A percentile compares a stretch with the other conserved stretches of the same genome.
Evolutionary conservation across 2,113 vertebrate species (phyloP).

Genomic region (Hemicordylus capensis): DNA sequence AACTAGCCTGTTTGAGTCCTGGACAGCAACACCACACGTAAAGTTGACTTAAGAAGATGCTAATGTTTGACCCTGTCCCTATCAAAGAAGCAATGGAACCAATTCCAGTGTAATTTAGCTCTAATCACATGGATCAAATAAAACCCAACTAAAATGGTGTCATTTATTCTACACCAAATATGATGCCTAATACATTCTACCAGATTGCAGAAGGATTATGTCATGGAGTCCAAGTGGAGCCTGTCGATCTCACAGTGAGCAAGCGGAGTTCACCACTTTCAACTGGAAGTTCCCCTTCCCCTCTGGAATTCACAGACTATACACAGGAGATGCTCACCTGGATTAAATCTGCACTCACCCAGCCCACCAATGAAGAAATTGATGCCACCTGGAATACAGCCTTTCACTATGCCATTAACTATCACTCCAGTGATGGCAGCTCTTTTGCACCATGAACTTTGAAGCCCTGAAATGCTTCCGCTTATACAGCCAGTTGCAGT

Average conservation of each 20-base stretch:
- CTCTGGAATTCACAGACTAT: slow-evolving; percentile 82
- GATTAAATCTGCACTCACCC: slow-evolving; percentile 74
- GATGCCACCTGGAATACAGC: slow-evolving; percentile 72
- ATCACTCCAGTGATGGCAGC: slow-evolving; percentile 84
- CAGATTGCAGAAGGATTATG: slow-evolving; percentile 73
- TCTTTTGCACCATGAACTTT: slow-evolving; percentile 78
- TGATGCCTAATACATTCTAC: slow-evolving; percentile 78
- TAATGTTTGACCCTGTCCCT: no score
- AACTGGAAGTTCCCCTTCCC: slow-evolving; percentile 79
- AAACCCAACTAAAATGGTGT: slow-evolving; percentile 80
- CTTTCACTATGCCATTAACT: slow-evolving; percentile 77
- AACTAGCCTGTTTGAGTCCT: no score
- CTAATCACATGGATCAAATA: slow-evolving; percentile 78
- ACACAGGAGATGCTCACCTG: slow-evolving; percentile 76
- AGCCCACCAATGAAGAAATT: slow-evolving; percentile 80
- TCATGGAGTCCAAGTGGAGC: slow-evolving; percentile 87
- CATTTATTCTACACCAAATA: slow-evolving; percentile 77
- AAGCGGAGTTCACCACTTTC: slow-evolving; percentile 87
- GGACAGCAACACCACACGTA: no score
- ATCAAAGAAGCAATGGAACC: no score
- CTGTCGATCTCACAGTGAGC: slow-evolving; percentile 93
- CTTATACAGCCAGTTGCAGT: slow-evolving; percentile 91
- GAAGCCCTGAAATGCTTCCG: slow-evolving; percentile 84
- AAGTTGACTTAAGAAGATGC: no score
- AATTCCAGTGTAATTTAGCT: slow-evolving; percentile 80